Evolutionary conservation across 2,888 invertebrate species (phyloP).

Genomic region (Stenoptilia bipunctidactyla): DNA sequence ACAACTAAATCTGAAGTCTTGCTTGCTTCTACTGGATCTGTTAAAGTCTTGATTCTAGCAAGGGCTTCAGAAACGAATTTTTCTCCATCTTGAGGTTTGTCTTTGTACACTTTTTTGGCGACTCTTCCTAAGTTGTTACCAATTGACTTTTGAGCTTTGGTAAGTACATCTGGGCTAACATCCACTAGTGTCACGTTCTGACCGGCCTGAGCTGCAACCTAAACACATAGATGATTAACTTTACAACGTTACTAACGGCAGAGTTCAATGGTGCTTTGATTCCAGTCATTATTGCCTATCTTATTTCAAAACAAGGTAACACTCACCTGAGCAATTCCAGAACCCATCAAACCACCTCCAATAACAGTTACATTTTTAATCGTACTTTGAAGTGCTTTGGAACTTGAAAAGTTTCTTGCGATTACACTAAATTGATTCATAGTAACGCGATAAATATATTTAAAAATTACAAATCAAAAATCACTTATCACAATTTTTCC

Average conservation of each 20-base stretch:
- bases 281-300: neutral
- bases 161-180: slow-evolving; percentile 76
- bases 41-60: slow-evolving; percentile 72
- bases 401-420: slow-evolving; percentile 50
- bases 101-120: slow-evolving; percentile 82
- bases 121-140: slow-evolving; percentile 78
- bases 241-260: no score
- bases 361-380: slow-evolving; percentile 86
- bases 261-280: no score
- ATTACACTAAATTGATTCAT: slow-evolving; percentile 46
- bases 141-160: slow-evolving; percentile 80
- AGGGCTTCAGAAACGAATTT: slow-evolving; percentile 76
- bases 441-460: no score
- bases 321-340: slow-evolving; percentile 89
- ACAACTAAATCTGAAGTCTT: slow-evolving; percentile 81
- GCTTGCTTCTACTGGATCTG: slow-evolving; percentile 73
- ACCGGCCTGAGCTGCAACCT: slow-evolving; percentile 89
- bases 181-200: slow-evolving; percentile 87
- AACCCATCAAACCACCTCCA: slow-evolving; percentile 92
- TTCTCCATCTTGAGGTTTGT: slow-evolving; percentile 74
- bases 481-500: no score
- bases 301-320: neutral
- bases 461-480: no score
- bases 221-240: slow-evolving; percentile 21
- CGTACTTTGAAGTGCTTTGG: slow-evolving; percentile 47